Base-by-base conservation (phyloP, 2,113 vertebrate species). In the Girardinichthys multiradiatus region DNA sequence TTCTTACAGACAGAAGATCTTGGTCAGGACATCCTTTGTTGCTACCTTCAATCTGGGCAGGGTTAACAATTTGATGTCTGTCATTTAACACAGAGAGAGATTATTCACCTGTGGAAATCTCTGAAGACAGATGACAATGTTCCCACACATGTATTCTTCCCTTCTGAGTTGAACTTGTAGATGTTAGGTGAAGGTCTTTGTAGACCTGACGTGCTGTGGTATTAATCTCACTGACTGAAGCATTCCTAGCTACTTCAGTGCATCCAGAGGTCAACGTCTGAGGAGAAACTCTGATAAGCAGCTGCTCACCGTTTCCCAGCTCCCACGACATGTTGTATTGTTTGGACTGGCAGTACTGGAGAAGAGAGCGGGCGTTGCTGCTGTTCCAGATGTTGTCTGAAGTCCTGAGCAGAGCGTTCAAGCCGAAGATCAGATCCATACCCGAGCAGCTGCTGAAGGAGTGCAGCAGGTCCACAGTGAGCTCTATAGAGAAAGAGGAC, bases 241-340 rank as follows among this genome's bases (percentile, higher is more conserved):
- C 24, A 24, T 7, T 24, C 14, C 9, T 8, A n/a, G 48, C 7
- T 1, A 24, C 42, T 17, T 54, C 48, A 24, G 21, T 21, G 45
- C 15, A 21, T 21, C 21, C 24, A 19, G 48, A 54, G 48, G 48
- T 2, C 4, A 14, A 13, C 2, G 61, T 63, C 29, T 26, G 61
- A 6, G 31, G 12, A 2, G 31, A 7, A 26, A 42, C 35, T 42
- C 4, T 17, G 31, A 33, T n/a, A 7, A n/a, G 24, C 9, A 0
- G 59, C 9, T n/a, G 24, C 31, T 26, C 37, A 90, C 86, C 98
- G 1, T 99, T 99, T 19, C 98, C 98, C 0, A 99, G 95, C 91
- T 99, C 98, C 98, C 98, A 99, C 69, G 94, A 95, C 87, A 98
- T 93, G 64, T 74, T 79, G 80, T 98, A 98, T 1, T 77, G 64